Base-by-base conservation (phyloP, 1,140 invertebrate species). In the Periplaneta americana region DNA sequence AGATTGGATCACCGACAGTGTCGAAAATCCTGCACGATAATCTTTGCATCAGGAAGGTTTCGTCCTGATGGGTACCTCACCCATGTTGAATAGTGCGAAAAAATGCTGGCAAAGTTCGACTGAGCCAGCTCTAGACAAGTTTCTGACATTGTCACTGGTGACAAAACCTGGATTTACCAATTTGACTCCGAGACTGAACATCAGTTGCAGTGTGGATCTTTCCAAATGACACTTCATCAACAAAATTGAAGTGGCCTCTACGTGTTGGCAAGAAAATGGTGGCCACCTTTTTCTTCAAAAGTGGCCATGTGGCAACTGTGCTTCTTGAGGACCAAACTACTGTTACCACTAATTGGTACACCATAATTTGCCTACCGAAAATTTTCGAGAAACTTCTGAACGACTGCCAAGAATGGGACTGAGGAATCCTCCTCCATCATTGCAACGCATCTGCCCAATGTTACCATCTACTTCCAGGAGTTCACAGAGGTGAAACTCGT, bases 141-240 rank as follows among this genome's bases (percentile, higher is more conserved):
- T 34, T 85, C 82, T 79, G 77, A 82, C 79, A 84, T 84, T 48
- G 77, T 82, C 79, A 82, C 78, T 74, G 84, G 82, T 84, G 84
- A 82, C 57, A 83, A 84, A 84, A 78, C 78, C 28, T 85, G 85
- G 83, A 83, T 85, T 35, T 85, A 84, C 83, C 80, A 81, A 79
- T 84, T 84, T 84, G 85, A 85, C 78, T 82, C 84, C 57, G 82
- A 85, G 84, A 84, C 36, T 11, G 84, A 85, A 84, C 82, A 83
- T 75, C 82, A 84, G 75, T 83, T 77, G 34, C 74, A 74, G 10
- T 74, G 22, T 74, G 74, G 74, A 74, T 74, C 32, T 74, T 74
- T 74, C n/a, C n/a, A 22, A 31, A 74, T 31, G n/a, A 74, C 22
- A 22, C 22, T 74, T 31, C 74, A 74, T 31, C 74, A 74, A 74